Evolutionary conservation across 2,113 vertebrate genomes (phyloP).

Genomic region (Tragelaphus buxtoni): DNA sequence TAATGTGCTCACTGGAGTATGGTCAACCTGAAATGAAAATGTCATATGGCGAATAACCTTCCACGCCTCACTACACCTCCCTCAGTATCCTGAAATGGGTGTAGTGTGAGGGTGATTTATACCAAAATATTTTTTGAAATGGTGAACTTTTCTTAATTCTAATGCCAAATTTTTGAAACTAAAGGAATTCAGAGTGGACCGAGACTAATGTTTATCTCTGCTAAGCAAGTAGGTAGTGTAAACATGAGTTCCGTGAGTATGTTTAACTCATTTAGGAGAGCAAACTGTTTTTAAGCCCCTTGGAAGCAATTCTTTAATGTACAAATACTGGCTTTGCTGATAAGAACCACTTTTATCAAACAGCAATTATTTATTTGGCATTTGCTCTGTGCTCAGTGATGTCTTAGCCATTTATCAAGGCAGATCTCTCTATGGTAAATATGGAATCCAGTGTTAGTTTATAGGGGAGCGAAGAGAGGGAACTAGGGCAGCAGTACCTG

Average conservation of each 20-base stretch:
- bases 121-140: slow-evolving; percentile 34
- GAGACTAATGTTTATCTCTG: slow-evolving; percentile 55
- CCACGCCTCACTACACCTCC: neutral
- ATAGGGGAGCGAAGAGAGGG: neutral
- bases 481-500: neutral
- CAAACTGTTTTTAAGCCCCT: slow-evolving; percentile 57
- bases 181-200: slow-evolving; percentile 29
- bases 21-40: slow-evolving; percentile 17
- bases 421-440: neutral
- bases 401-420: slow-evolving; percentile 38
- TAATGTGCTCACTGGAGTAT: slow-evolving; percentile 21
- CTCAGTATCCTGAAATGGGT: neutral
- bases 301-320: slow-evolving; percentile 48
- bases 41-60: neutral
- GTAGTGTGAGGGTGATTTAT: neutral
- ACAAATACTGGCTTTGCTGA: slow-evolving; percentile 58
- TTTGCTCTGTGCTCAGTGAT: slow-evolving; percentile 36
- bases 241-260: slow-evolving; percentile 56
- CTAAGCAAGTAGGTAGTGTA: slow-evolving; percentile 49
- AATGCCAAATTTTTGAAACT: slow-evolving; percentile 45
- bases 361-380: slow-evolving; percentile 56
- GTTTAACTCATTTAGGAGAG: slow-evolving; percentile 69
- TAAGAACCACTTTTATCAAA: slow-evolving; percentile 66
- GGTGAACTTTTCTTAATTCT: slow-evolving; percentile 33
- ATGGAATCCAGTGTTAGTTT: neutral